A percentile compares a stretch with the other conserved stretches of the same genome.
phyloP scores from a whole-genome alignment of 2,113 vertebrate genomes.

The Danionella cerebrum region DNA sequence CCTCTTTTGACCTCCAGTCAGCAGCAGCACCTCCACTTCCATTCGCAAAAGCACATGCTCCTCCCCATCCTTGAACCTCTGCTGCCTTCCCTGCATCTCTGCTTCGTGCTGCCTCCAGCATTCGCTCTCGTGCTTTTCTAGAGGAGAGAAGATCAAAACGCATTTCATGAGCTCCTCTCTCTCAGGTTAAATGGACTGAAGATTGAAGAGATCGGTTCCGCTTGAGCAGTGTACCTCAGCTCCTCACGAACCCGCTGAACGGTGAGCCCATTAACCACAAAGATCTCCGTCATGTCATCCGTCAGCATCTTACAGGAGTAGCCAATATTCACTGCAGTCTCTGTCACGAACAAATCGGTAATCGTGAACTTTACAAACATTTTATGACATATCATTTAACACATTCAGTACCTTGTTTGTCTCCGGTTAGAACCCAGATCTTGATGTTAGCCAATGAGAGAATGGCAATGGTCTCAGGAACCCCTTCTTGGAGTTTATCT shows the following conservation, averaged over 20 bases:
- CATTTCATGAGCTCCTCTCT: not conserved
- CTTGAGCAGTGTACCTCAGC: slow-evolving; percentile 67
- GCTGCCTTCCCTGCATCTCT: slow-evolving; percentile 54
- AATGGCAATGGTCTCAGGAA: slow-evolving; percentile 86
- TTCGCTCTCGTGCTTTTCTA: slow-evolving; percentile 81
- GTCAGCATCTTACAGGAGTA: slow-evolving; percentile 97
- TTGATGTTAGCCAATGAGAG: slow-evolving; percentile 90
- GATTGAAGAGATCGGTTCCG: not conserved
- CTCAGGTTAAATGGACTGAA: not conserved
- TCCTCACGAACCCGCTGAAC: slow-evolving; percentile 86
- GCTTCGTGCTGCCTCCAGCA: slow-evolving; percentile 63
- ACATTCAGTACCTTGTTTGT: slow-evolving; percentile 78
- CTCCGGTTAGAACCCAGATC: slow-evolving; percentile 92
- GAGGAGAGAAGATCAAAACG: not conserved
- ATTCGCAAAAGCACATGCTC: slow-evolving; percentile 54
- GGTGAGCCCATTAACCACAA: slow-evolving; percentile 79
- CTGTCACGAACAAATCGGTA: slow-evolving; percentile 49
- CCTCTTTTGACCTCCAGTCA: not conserved
- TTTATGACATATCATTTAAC: not conserved
- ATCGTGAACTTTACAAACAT: not conserved
- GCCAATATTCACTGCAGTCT: slow-evolving; percentile 89
- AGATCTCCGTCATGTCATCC: slow-evolving; percentile 83
- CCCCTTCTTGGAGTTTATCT: slow-evolving; percentile 89
- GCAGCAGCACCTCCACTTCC: slow-evolving; percentile 54
- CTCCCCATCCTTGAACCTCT: slow-evolving; percentile 68